Conservation (phyloP, 1,140 invertebrate species). For the Cardiocondyla obscurior region DNA sequence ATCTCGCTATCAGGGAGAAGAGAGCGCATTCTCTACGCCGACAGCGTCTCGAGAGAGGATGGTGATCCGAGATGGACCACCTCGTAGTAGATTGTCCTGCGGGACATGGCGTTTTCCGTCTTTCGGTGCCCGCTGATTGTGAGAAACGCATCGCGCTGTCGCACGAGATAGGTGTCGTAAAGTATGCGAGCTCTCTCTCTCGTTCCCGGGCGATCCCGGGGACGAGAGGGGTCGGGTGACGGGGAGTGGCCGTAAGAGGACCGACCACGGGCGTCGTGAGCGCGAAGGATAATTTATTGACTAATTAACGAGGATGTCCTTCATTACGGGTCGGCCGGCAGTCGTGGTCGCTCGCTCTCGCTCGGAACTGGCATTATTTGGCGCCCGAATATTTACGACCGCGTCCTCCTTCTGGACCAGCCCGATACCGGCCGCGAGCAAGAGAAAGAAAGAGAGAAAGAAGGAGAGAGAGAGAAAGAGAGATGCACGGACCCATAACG, state of each 20-base stretch:
- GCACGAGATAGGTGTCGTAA: slow-evolving; percentile 76
- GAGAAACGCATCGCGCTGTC: slow-evolving; percentile 72
- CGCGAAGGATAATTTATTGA: slow-evolving; percentile 83
- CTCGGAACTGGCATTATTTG: slow-evolving; percentile 79
- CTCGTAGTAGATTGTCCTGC: slow-evolving; percentile 69
- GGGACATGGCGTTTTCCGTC: slow-evolving; percentile 69
- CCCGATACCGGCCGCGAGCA: slow-evolving; percentile 61
- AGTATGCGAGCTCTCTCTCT: slow-evolving; percentile 71
- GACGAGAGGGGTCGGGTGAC: slow-evolving; percentile 61
- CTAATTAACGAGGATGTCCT: slow-evolving; percentile 84
- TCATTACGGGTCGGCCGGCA: slow-evolving; percentile 81
- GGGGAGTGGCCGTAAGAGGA: slow-evolving; percentile 20
- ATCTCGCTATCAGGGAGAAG: slow-evolving; percentile 11
- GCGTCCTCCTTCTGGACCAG: slow-evolving; percentile 70
- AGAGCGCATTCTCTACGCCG: neutral
- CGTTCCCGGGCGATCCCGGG: slow-evolving; percentile 57
- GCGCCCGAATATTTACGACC: slow-evolving; percentile 83
- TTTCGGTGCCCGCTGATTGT: slow-evolving; percentile 69
- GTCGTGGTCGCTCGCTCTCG: slow-evolving; percentile 72
- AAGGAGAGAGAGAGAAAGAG: slow-evolving; percentile 7
- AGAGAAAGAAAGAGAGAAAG: neutral
- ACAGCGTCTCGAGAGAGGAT: neutral
- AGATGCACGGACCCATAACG: slow-evolving; percentile 76
- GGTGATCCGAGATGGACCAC: slow-evolving; percentile 66
- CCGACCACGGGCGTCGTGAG: slow-evolving; percentile 76